These are phyloP conservation scores for Echinops telfairi DNA, from an alignment of 2,113 vertebrate species.

Conservation along the genomic window DNA sequence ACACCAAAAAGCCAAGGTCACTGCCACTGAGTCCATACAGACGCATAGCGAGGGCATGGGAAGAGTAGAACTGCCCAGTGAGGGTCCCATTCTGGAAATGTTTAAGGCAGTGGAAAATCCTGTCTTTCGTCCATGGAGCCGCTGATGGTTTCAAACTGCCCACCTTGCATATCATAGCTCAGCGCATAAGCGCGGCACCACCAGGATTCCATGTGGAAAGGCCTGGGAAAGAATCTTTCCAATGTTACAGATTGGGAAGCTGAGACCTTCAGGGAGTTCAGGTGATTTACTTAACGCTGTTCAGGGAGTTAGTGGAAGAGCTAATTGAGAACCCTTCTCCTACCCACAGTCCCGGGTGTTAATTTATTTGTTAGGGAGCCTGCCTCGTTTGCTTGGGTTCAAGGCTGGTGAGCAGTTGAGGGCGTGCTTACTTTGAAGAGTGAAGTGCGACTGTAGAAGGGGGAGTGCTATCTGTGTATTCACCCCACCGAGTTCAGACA, in stretches of 20 bases:
- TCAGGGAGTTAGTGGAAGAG: background rate
- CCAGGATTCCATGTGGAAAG: too few relatives aligned
- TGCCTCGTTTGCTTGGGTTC: background rate
- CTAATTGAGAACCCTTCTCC: background rate
- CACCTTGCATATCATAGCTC: too few relatives aligned
- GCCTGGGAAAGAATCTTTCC: too few relatives aligned
- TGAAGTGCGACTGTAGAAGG: accelerated
- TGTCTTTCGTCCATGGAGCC: too few relatives aligned
- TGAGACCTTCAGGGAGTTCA: background rate
- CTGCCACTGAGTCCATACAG: too few relatives aligned
- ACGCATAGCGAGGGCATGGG: too few relatives aligned
- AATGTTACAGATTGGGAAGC: background rate
- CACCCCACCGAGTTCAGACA: accelerated
- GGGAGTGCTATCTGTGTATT: accelerated
- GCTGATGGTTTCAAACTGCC: too few relatives aligned
- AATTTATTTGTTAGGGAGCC: background rate
- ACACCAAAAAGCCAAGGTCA: too few relatives aligned
- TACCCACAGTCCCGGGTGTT: accelerated
- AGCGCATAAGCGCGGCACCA: too few relatives aligned
- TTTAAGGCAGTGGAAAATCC: too few relatives aligned
- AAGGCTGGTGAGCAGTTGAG: background rate
- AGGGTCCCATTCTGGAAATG: too few relatives aligned
- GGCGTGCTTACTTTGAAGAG: accelerated
- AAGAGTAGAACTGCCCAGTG: too few relatives aligned
- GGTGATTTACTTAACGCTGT: background rate